These are phyloP conservation scores for Sphaeramia orbicularis DNA, from an alignment of 2,797 vertebrate species.

Conservation along the genomic window DNA sequence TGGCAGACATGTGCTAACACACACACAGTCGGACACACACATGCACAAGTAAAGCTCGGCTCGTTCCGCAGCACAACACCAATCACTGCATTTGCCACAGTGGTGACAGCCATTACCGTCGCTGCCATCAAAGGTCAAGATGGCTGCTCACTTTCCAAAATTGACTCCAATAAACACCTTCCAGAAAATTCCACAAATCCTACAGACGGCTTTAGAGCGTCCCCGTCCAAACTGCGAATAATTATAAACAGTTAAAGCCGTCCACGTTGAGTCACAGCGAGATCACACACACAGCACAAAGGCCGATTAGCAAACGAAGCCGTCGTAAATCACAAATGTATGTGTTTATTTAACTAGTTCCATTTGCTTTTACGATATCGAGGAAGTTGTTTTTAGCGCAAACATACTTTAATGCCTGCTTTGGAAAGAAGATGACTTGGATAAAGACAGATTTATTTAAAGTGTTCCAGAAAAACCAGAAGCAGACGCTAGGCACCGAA, in stretches of 20 bases:
- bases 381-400: slow-evolving; percentile 30
- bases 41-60: slow-evolving; percentile 29
- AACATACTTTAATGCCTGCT: slow-evolving; percentile 14
- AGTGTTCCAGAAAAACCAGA: no score
- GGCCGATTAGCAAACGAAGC: slow-evolving; percentile 52
- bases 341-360: slow-evolving; percentile 42
- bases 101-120: slow-evolving; percentile 74
- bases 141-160: slow-evolving; percentile 77
- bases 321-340: slow-evolving; percentile 53
- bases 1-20: slow-evolving; percentile 57
- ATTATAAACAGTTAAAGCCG: slow-evolving; percentile 51
- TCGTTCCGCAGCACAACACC: slow-evolving; percentile 62
- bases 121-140: slow-evolving; percentile 76
- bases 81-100: slow-evolving; percentile 70
- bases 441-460: no score
- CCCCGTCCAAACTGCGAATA: slow-evolving; percentile 61
- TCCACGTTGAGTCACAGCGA: slow-evolving; percentile 54
- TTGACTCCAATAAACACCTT: slow-evolving; percentile 85
- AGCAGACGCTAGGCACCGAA: no score
- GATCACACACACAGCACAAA: slow-evolving; percentile 59
- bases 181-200: slow-evolving; percentile 77
- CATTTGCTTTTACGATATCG: slow-evolving; percentile 36
- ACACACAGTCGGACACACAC: slow-evolving; percentile 43
- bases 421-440: no score
- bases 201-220: slow-evolving; percentile 47